Evolutionary conservation across 2,113 vertebrate species (phyloP).

Genomic region (Shinisaurus crocodilurus): DNA sequence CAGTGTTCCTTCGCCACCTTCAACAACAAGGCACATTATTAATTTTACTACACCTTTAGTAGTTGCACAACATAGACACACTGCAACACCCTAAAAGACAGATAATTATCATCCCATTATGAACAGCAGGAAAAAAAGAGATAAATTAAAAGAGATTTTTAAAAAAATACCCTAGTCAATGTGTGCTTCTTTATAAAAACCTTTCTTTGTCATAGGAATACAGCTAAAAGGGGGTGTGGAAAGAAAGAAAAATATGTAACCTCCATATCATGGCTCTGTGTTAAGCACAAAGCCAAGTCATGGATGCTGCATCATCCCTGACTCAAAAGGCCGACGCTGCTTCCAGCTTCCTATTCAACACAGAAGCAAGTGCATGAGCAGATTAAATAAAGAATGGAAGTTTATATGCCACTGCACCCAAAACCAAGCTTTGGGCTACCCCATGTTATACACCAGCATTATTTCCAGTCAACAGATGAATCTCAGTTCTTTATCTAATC

Average conservation of each 20-base stretch:
- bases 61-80: background rate
- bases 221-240: background rate
- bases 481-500: background rate
- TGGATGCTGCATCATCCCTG: background rate
- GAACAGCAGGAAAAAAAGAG: background rate
- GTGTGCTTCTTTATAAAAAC: background rate
- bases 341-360: background rate
- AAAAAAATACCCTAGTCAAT: background rate
- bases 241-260: background rate
- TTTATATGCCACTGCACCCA: background rate
- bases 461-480: background rate
- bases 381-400: background rate
- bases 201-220: background rate
- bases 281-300: background rate
- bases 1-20: conserved; percentile 97
- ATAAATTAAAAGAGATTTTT: background rate
- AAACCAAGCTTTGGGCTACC: background rate
- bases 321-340: background rate
- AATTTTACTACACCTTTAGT: background rate
- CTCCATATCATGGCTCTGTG: no score
- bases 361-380: background rate
- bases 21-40: conserved; percentile 42
- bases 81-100: background rate
- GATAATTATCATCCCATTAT: background rate
- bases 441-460: no score